Percentiles rank a stretch among this genome's conserved stretches.
These are phyloP conservation scores for Panurus biarmicus DNA, from an alignment of 2,113 vertebrate species.

Conservation along the genomic window DNA sequence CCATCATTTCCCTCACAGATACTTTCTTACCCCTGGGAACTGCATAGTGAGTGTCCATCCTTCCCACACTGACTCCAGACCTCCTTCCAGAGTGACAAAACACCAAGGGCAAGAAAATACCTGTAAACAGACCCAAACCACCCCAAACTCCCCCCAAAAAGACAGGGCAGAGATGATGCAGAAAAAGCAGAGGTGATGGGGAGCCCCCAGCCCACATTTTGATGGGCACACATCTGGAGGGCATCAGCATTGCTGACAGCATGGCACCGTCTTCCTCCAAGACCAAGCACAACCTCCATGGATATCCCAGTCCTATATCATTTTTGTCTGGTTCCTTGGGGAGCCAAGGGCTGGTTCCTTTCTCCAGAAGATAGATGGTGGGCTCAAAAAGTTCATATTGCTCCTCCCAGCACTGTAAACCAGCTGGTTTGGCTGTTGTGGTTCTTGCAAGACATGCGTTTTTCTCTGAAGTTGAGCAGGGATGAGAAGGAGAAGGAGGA, in stretches of 20 bases:
- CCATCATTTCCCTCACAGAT: not conserved
- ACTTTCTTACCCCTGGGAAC: not conserved
- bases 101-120: not conserved
- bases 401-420: not conserved
- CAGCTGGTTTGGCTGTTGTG: not conserved
- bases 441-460: not conserved
- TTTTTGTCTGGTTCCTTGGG: not conserved
- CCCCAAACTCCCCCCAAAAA: not conserved
- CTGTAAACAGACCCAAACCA: not conserved
- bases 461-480: not conserved
- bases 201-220: not conserved
- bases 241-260: not conserved
- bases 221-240: not conserved
- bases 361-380: not conserved
- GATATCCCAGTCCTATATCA: not conserved
- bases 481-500: not conserved
- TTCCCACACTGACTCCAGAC: not conserved
- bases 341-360: not conserved
- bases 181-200: not conserved
- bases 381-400: not conserved
- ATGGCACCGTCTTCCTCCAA: not conserved
- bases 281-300: not conserved
- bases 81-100: not conserved
- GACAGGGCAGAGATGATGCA: not conserved
- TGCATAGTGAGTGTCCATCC: not conserved